These are phyloP conservation scores for Procapra przewalskii DNA, from an alignment of 2,113 vertebrate genomes.

Conservation along the genomic window DNA sequence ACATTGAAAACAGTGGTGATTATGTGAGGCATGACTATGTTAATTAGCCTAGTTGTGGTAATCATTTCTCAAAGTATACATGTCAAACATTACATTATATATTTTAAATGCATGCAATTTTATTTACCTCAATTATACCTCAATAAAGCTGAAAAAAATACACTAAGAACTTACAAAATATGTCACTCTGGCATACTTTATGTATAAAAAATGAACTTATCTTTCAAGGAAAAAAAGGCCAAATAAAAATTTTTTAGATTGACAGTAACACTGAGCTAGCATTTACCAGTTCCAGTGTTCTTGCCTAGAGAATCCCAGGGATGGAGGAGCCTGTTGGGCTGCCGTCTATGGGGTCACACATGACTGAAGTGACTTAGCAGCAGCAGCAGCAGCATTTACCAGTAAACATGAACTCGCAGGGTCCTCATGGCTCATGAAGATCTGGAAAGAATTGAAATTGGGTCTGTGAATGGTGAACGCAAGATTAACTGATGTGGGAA, in stretches of 20 bases:
- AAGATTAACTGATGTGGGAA: fast-evolving
- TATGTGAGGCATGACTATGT: neutral
- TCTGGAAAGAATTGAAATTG: neutral
- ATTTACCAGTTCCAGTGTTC: neutral
- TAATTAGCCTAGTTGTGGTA: neutral
- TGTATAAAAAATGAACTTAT: neutral
- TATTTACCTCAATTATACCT: neutral
- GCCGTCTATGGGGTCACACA: too few species aligned
- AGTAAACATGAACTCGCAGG: neutral
- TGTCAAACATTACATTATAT: neutral
- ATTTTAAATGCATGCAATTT: neutral
- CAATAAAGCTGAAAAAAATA: neutral
- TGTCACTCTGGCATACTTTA: neutral
- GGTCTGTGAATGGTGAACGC: neutral
- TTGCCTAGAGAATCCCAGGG: too few species aligned
- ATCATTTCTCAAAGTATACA: neutral
- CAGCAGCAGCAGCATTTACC: neutral
- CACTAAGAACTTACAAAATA: neutral
- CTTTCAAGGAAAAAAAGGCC: neutral
- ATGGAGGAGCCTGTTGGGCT: too few species aligned
- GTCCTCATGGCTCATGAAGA: neutral
- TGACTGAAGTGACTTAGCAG: too few species aligned
- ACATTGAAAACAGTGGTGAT: neutral
- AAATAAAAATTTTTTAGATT: neutral
- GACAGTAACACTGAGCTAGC: neutral